Evolutionary conservation across 1,140 invertebrate genomes (phyloP).

Genomic region (Heliconius hermathena): DNA sequence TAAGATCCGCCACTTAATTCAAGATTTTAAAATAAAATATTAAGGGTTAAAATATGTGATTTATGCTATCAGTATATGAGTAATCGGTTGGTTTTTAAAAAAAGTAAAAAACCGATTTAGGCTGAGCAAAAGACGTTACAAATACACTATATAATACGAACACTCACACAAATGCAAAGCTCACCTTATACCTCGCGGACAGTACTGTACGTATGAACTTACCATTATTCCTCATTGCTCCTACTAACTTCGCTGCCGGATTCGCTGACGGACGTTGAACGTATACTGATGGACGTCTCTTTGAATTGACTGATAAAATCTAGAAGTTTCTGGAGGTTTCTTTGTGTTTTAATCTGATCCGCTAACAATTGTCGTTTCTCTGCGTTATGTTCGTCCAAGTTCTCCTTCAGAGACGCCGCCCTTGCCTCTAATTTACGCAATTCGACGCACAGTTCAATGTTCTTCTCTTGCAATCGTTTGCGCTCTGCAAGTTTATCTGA

Average conservation of each 20-base stretch:
- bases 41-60: too few relatives aligned
- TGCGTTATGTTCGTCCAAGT: slow-evolving; percentile 74
- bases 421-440: slow-evolving; percentile 73
- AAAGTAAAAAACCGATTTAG: too few relatives aligned
- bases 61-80: too few relatives aligned
- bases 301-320: slow-evolving; percentile 80
- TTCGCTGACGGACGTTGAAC: slow-evolving; percentile 67
- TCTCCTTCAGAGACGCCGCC: slow-evolving; percentile 72
- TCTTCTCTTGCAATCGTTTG: slow-evolving; percentile 74
- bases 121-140: too few relatives aligned
- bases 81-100: too few relatives aligned
- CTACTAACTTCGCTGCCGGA: slow-evolving; percentile 69
- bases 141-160: too few relatives aligned
- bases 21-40: too few relatives aligned
- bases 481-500: slow-evolving; percentile 75
- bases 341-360: slow-evolving; percentile 76
- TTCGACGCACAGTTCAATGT: slow-evolving; percentile 73
- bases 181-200: too few relatives aligned
- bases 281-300: slow-evolving; percentile 71
- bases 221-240: slow-evolving; percentile 69
- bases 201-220: not conserved
- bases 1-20: too few relatives aligned
- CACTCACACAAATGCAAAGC: too few relatives aligned
- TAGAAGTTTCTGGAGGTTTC: slow-evolving; percentile 75
- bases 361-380: slow-evolving; percentile 75